A percentile compares a stretch with the other conserved stretches of the same genome.
phyloP scores from a whole-genome alignment of 1,140 invertebrate species.

The Parasteatoda tepidariorum region DNA sequence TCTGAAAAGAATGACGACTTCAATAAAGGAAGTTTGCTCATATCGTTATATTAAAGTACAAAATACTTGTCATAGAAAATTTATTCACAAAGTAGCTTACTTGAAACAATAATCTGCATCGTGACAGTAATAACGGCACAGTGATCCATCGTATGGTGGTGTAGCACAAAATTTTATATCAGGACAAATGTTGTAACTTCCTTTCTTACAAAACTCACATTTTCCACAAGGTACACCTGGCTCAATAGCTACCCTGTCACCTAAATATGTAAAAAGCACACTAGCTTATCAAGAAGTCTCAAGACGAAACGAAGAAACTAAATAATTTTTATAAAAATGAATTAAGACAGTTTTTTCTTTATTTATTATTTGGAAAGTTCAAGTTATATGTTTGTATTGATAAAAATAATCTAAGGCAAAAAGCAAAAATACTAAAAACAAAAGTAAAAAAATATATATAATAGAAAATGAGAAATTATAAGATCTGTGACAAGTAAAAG shows the following conservation, averaged over 20 bases:
- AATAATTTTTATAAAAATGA: no score
- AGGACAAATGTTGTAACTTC: slow-evolving; percentile 89
- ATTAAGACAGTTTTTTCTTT: no score
- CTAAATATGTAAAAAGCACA: slow-evolving; percentile 70
- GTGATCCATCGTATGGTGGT: slow-evolving; percentile 66
- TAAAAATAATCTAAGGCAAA: no score
- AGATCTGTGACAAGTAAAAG: no score
- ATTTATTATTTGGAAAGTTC: no score
- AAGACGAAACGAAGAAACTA: no score
- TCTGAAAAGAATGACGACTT: background rate
- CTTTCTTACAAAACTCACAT: slow-evolving; percentile 87
- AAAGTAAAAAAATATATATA: no score
- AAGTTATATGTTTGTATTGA: no score
- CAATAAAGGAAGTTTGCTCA: background rate
- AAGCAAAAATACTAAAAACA: no score
- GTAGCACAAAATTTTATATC: slow-evolving; percentile 91
- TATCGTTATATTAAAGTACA: background rate
- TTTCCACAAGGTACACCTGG: slow-evolving; percentile 88
- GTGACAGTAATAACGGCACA: slow-evolving; percentile 62
- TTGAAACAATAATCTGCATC: slow-evolving; percentile 64
- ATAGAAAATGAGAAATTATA: no score
- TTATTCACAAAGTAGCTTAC: slow-evolving; percentile 44
- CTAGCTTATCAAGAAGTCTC: no score
- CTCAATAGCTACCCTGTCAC: slow-evolving; percentile 93
- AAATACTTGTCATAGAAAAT: background rate